phyloP scores from a whole-genome alignment of 2,888 invertebrate genomes.

The Trissonchulus sp. region DNA sequence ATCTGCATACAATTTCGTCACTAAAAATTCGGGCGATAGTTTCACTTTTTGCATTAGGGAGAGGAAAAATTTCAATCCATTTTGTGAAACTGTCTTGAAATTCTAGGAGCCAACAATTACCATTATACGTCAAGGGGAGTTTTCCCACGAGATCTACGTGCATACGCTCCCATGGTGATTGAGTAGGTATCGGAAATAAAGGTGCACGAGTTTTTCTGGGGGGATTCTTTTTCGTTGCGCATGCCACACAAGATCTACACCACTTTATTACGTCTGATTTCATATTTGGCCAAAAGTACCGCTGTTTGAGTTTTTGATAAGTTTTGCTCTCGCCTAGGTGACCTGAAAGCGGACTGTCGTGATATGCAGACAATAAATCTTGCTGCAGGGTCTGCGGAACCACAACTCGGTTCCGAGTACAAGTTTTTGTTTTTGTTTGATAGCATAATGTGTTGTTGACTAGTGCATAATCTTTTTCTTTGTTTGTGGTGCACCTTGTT shows the following conservation, averaged over 20 bases:
- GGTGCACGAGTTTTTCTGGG: background rate
- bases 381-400: too few relatives aligned
- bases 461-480: too few relatives aligned
- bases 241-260: background rate
- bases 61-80: background rate
- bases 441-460: too few relatives aligned
- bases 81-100: constrained; percentile 15
- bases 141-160: constrained; percentile 7
- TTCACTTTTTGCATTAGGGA: constrained; percentile 2
- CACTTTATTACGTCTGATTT: background rate
- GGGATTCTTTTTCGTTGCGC: constrained; percentile 8
- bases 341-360: too few relatives aligned
- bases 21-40: constrained; percentile 4
- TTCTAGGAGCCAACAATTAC: constrained; percentile 7
- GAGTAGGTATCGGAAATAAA: background rate
- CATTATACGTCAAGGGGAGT: background rate
- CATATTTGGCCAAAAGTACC: constrained; percentile 1
- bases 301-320: background rate
- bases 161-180: background rate
- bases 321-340: background rate
- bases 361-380: too few relatives aligned
- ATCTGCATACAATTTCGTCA: constrained; percentile 6
- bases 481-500: too few relatives aligned
- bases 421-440: too few relatives aligned
- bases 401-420: too few relatives aligned